Evolutionary conservation across 2,113 vertebrate species (phyloP).

Genomic region (Entomyzon cyanotis): DNA sequence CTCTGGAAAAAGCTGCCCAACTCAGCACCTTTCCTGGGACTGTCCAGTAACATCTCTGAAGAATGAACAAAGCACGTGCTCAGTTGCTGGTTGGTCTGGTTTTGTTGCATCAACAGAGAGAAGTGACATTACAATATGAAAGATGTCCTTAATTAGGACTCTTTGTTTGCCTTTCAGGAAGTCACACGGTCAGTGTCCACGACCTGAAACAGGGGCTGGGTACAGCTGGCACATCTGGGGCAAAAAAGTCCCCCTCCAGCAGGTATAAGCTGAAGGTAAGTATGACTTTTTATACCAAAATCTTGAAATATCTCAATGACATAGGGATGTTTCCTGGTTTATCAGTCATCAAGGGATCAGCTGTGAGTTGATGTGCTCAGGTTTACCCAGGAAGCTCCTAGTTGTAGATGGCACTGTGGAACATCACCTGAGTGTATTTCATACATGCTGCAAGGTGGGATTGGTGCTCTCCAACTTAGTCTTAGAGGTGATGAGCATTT

Average conservation of each 20-base stretch:
- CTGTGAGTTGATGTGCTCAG: background rate
- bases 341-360: background rate
- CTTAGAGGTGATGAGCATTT: background rate
- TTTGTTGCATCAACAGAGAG: background rate
- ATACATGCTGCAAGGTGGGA: background rate
- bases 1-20: background rate
- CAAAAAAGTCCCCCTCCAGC: slow-evolving; percentile 60
- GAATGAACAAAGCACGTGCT: background rate
- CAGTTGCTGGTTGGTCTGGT: background rate
- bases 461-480: background rate
- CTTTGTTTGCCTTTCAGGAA: slow-evolving; percentile 66
- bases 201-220: slow-evolving; percentile 83
- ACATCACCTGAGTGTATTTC: background rate
- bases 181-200: slow-evolving; percentile 81
- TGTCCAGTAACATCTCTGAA: background rate
- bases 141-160: background rate
- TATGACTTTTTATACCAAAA: background rate
- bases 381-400: background rate
- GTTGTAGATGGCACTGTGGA: background rate
- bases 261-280: slow-evolving; percentile 89
- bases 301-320: background rate
- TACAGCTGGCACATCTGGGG: background rate
- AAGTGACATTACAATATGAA: background rate
- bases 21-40: background rate
- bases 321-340: background rate